Conservation (phyloP, 2,888 invertebrate genomes). For the Dynastes hyllus region DNA sequence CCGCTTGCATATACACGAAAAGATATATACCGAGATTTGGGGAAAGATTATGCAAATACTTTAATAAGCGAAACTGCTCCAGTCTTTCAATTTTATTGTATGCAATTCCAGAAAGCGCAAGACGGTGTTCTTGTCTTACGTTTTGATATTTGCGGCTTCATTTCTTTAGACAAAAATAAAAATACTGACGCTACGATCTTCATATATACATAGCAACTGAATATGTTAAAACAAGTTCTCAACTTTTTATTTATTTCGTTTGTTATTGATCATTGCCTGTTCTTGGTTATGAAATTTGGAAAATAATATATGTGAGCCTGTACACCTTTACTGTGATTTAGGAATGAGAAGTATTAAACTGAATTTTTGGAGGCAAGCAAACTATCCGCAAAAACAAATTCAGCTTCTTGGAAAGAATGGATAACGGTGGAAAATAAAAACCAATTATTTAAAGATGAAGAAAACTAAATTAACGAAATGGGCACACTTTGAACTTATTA, state of each 20-base stretch:
- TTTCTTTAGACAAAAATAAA: not conserved
- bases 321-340: no score
- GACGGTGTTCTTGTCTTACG: not conserved
- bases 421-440: no score
- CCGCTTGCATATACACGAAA: constrained; percentile 23
- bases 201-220: no score
- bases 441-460: no score
- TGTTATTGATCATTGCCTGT: not conserved
- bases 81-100: constrained; percentile 42
- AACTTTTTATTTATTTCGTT: not conserved
- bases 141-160: not conserved
- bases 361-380: no score
- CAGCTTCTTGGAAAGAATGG: no score
- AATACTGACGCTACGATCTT: not conserved
- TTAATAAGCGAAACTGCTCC: constrained; percentile 48
- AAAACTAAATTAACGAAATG: no score
- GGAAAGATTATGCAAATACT: constrained; percentile 47
- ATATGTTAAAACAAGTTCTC: not conserved
- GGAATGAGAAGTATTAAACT: no score
- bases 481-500: no score
- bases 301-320: not conserved
- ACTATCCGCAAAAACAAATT: no score
- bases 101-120: constrained; percentile 13
- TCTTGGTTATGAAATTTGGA: not conserved
- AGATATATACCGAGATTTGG: constrained; percentile 23